phyloP scores from a whole-genome alignment of 1,140 invertebrate species.

The Philotrypesis tridentata region DNA sequence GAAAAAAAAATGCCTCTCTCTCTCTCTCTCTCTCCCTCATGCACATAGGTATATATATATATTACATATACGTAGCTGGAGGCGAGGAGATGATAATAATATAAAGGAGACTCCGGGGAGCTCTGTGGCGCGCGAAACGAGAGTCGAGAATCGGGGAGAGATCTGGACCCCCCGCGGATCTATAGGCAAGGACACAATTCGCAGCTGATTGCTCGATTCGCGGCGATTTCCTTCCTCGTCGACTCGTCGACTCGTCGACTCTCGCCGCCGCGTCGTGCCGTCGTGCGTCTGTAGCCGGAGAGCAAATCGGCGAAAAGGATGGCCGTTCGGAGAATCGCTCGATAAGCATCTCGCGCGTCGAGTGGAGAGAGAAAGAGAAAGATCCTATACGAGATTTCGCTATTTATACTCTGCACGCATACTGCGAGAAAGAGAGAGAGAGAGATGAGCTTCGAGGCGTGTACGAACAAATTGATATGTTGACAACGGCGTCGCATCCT shows the following conservation, averaged over 20 bases:
- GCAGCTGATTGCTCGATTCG: background rate
- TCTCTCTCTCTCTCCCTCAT: too few relatives aligned
- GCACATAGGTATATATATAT: too few relatives aligned
- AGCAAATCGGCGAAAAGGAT: too few relatives aligned
- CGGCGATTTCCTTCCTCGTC: constrained; percentile 9
- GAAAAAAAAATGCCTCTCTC: too few relatives aligned
- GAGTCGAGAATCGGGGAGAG: background rate
- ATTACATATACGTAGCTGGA: too few relatives aligned
- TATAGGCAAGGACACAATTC: background rate
- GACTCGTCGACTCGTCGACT: background rate
- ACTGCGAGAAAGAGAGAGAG: background rate
- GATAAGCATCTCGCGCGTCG: constrained; percentile 22
- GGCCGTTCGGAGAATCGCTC: constrained; percentile 30
- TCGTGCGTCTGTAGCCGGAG: too few relatives aligned
- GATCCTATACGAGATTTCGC: too few relatives aligned
- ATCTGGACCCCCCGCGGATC: background rate
- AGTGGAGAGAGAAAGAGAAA: too few relatives aligned
- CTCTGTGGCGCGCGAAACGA: constrained; percentile 15
- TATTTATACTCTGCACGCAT: too few relatives aligned
- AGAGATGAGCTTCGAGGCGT: too few relatives aligned
- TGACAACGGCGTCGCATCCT: background rate
- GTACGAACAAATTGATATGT: constrained; percentile 45
- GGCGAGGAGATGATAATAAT: background rate
- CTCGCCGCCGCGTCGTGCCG: too few relatives aligned
- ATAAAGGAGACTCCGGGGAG: background rate